These are phyloP conservation scores for Hylaea fasciaria DNA, from an alignment of 2,888 invertebrate species.

Conservation along the genomic window DNA sequence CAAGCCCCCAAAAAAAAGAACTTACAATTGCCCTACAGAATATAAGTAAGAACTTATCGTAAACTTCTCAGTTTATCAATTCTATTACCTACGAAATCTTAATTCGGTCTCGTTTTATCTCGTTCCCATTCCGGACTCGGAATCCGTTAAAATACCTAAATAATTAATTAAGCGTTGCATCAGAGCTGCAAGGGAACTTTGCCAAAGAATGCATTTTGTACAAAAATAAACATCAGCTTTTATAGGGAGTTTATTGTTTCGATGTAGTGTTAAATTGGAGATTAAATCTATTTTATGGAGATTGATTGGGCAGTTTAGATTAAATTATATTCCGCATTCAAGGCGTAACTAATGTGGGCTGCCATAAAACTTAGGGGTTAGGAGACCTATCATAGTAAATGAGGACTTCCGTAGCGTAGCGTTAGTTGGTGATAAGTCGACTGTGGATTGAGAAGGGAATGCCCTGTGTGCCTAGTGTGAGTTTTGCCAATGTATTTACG, in stretches of 20 bases:
- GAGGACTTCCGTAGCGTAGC: no score
- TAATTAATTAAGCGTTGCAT: conserved; percentile 36
- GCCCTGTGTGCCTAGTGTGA: no score
- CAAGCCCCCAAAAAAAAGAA: no score
- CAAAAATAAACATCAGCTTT: conserved; percentile 40
- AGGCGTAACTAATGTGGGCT: no score
- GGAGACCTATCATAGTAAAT: no score
- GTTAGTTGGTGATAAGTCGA: no score
- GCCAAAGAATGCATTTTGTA: conserved; percentile 53
- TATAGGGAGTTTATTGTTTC: conserved; percentile 34
- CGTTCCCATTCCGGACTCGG: conserved; percentile 15
- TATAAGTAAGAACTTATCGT: conserved; percentile 2
- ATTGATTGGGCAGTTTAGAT: no score
- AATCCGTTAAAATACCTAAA: conserved; percentile 30
- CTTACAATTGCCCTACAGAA: neutral
- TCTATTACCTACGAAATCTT: conserved; percentile 17
- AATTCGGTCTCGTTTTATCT: conserved; percentile 8
- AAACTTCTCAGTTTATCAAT: conserved; percentile 19
- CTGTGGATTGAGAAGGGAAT: no score
- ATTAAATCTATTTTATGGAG: conserved; percentile 1
- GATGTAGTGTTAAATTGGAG: neutral
- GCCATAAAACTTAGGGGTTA: no score
- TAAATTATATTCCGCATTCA: no score
- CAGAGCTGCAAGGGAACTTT: conserved; percentile 38
- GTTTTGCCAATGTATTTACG: no score